These are phyloP conservation scores for Enteromius trimaculatus DNA, from an alignment of 2,797 vertebrate genomes.

Conservation along the genomic window DNA sequence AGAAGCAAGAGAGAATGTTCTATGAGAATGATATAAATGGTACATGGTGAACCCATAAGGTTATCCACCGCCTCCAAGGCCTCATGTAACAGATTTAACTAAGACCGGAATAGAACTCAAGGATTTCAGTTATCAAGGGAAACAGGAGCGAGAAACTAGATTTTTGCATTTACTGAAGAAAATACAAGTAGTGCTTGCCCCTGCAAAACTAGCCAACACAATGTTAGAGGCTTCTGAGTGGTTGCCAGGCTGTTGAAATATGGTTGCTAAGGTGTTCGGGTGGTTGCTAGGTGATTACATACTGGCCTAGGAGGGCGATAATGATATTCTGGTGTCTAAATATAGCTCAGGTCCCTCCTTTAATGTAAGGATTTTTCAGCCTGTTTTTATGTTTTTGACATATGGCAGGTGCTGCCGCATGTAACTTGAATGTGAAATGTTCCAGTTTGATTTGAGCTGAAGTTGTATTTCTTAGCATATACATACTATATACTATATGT, in stretches of 20 bases:
- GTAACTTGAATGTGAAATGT: background rate
- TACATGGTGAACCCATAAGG: slow-evolving; percentile 54
- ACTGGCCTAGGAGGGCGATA: background rate
- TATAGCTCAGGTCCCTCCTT: background rate
- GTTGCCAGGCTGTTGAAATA: slow-evolving; percentile 1
- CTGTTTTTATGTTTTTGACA: background rate
- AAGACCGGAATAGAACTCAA: slow-evolving; percentile 55
- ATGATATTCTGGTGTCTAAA: background rate
- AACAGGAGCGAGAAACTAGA: background rate
- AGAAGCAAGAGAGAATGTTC: slow-evolving; percentile 31
- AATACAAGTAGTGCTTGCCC: background rate
- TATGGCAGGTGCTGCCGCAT: background rate
- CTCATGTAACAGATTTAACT: slow-evolving; percentile 52
- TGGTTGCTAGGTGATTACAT: slow-evolving; percentile 8
- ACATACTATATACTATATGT: background rate
- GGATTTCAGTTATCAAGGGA: slow-evolving; percentile 55
- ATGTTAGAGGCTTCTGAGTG: background rate
- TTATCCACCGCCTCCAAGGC: slow-evolving; percentile 53
- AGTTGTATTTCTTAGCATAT: background rate
- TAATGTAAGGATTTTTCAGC: background rate
- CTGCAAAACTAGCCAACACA: background rate
- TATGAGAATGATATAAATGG: slow-evolving; percentile 41
- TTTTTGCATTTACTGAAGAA: slow-evolving; percentile 10
- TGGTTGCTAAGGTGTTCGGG: background rate
- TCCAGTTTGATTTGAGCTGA: background rate